Evolutionary conservation across 2,888 invertebrate genomes (phyloP).

Genomic region (Drosophila formosana): DNA sequence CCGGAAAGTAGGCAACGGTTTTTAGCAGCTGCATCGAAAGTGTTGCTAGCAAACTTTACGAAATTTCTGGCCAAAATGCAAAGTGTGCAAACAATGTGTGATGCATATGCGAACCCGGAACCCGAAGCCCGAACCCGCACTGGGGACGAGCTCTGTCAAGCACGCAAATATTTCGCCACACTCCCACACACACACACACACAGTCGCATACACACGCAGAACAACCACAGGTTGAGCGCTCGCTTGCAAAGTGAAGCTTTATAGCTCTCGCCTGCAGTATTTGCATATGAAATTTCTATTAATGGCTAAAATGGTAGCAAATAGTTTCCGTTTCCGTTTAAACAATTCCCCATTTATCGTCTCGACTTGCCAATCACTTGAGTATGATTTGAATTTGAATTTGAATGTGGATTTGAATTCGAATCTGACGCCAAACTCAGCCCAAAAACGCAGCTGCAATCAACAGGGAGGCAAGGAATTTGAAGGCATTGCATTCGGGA

Average conservation of each 20-base stretch:
- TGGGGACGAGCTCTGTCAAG: slow-evolving; percentile 49
- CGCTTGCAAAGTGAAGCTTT: slow-evolving; percentile 28
- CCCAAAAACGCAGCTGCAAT: not conserved
- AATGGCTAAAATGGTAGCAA: slow-evolving; percentile 74
- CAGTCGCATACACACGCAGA: not conserved
- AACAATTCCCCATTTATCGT: slow-evolving; percentile 1
- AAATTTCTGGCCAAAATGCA: slow-evolving; percentile 76
- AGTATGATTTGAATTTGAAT: slow-evolving; percentile 51
- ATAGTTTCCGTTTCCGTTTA: slow-evolving; percentile 69
- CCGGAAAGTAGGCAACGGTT: slow-evolving; percentile 76
- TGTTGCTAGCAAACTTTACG: slow-evolving; percentile 77
- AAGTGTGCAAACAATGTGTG: slow-evolving; percentile 81
- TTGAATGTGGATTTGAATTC: slow-evolving; percentile 48
- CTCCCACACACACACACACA: slow-evolving; percentile 30
- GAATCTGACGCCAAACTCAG: slow-evolving; percentile 50
- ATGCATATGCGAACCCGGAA: slow-evolving; percentile 66
- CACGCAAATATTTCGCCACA: slow-evolving; percentile 60
- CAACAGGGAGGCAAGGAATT: slow-evolving; percentile 51
- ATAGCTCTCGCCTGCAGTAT: slow-evolving; percentile 34
- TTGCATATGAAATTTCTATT: slow-evolving; percentile 79
- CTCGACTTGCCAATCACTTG: slow-evolving; percentile 55
- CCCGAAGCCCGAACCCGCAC: slow-evolving; percentile 4
- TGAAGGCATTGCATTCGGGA: slow-evolving; percentile 57
- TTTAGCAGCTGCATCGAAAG: slow-evolving; percentile 72
- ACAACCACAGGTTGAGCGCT: slow-evolving; percentile 27